A percentile compares a stretch with the other conserved stretches of the same genome.
Conservation (phyloP, 2,113 vertebrate species). For the Bubalus kerabau region DNA sequence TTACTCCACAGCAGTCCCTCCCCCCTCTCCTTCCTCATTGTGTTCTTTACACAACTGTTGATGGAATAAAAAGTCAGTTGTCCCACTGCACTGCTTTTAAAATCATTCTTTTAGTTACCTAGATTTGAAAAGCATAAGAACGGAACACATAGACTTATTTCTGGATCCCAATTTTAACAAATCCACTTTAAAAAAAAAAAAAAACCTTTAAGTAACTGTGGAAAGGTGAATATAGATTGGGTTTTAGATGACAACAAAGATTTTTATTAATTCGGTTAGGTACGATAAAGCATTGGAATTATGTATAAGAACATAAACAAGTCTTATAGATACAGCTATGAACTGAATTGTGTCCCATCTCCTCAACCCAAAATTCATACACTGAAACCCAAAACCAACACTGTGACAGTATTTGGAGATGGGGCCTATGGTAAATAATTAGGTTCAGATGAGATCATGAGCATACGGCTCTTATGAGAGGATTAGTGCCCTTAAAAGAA, state of each 20-base stretch:
- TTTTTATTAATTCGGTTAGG: background rate
- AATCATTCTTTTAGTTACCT: background rate
- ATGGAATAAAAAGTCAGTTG: background rate
- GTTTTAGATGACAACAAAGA: background rate
- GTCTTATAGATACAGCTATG: background rate
- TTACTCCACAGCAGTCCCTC: background rate
- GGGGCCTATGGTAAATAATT: background rate
- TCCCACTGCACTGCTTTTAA: background rate
- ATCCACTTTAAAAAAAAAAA: background rate
- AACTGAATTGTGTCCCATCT: background rate
- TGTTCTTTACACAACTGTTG: background rate
- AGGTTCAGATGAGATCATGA: background rate
- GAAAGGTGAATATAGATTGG: background rate
- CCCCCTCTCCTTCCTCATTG: background rate
- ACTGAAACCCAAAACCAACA: background rate
- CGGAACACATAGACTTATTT: background rate
- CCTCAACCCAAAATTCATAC: background rate
- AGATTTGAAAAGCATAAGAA: background rate
- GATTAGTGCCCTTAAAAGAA: background rate
- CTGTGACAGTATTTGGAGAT: background rate
- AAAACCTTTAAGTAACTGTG: background rate
- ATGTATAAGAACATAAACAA: background rate
- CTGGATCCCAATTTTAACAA: background rate
- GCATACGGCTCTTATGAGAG: background rate
- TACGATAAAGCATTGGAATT: background rate